A percentile compares a stretch with the other conserved stretches of the same genome.
Conservation (phyloP, 2,888 invertebrate genomes). For the Spisula solida region DNA sequence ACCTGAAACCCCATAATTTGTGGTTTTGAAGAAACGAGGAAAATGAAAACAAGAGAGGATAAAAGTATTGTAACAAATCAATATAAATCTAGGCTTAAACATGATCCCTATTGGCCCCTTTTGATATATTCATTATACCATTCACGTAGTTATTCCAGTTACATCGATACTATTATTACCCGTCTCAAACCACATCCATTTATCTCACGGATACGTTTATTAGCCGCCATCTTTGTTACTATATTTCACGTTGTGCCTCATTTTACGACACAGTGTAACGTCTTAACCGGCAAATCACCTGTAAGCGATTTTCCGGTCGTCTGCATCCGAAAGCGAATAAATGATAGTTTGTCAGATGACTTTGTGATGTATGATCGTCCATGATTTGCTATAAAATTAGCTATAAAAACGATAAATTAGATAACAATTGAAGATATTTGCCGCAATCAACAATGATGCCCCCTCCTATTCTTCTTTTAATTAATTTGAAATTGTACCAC, state of each 20-base stretch:
- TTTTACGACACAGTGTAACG: constrained; percentile 26
- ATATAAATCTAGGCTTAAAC: constrained; percentile 37
- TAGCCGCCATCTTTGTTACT: constrained; percentile 48
- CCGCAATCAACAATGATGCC: constrained; percentile 25
- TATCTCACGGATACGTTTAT: constrained; percentile 31
- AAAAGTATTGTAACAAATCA: constrained; percentile 41
- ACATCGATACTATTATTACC: constrained; percentile 48
- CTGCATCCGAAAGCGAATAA: constrained; percentile 41
- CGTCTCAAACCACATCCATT: constrained; percentile 33
- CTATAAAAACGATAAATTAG: constrained; percentile 45
- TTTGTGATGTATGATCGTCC: constrained; percentile 33
- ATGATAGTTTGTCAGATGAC: constrained; percentile 23
- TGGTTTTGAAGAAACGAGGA: constrained; percentile 14
- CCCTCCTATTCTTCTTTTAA: constrained; percentile 12
- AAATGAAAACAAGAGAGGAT: constrained; percentile 33
- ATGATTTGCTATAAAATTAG: constrained; percentile 37
- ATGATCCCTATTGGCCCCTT: constrained; percentile 13
- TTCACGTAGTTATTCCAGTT: constrained; percentile 45
- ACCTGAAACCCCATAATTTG: constrained; percentile 34
- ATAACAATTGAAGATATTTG: constrained; percentile 44
- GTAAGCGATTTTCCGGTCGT: constrained; percentile 56
- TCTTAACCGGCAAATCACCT: constrained; percentile 50
- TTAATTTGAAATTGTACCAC: constrained; percentile 22
- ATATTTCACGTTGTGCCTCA: constrained; percentile 40
- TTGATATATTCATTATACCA: constrained; percentile 23